Evolutionary conservation across 2,888 invertebrate species (phyloP), one percentile per base, ranked within the genome.

Genomic region (Boloria selene): DNA sequence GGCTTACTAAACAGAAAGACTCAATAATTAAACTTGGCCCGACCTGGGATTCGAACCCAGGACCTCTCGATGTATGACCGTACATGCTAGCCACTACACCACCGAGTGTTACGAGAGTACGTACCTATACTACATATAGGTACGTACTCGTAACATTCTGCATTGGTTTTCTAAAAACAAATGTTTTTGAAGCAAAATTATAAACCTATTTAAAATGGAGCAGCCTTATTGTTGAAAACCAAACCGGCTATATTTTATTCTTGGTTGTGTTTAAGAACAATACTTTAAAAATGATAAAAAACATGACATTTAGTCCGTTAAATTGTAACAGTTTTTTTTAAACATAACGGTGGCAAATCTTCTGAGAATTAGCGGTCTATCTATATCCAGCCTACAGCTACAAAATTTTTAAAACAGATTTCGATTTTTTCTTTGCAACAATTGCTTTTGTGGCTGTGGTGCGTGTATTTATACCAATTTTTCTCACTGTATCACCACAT

Each of bases 141-240:
- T 38, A 42, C 13, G 7, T 42, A 47, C n/a, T 13, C 13, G 22
- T 49, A 16, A 47, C 16, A 26, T n/a, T n/a, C n/a, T n/a, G n/a
- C n/a, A n/a, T 14, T 47, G n/a, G 26, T 49, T 26, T 26, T 49
- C 31, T 16, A 22, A 42, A 22, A 7, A 18, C 18, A 44, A 18
- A 22, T 18, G 18, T 44, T 56, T 18, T 55, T 22, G 47, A 3
- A 38, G 13, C 6, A 13, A 51, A 64, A 73, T 74, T 76, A 72
- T 84, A 82, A 85, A 84, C 83, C 82, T 13, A 79, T 78, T 75
- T 77, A 79, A 89, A 85, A 86, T 86, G 79, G 88, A 86, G 85
- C 90, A 84, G 69, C 69, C 69, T 72, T 38, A 38, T 38, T 75
- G 78, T 83, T 68, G 61, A 68, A 38, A 51, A 13, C 38, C 26